Conservation (phyloP, 2,888 invertebrate genomes). For the Diloba caeruleocephala region DNA sequence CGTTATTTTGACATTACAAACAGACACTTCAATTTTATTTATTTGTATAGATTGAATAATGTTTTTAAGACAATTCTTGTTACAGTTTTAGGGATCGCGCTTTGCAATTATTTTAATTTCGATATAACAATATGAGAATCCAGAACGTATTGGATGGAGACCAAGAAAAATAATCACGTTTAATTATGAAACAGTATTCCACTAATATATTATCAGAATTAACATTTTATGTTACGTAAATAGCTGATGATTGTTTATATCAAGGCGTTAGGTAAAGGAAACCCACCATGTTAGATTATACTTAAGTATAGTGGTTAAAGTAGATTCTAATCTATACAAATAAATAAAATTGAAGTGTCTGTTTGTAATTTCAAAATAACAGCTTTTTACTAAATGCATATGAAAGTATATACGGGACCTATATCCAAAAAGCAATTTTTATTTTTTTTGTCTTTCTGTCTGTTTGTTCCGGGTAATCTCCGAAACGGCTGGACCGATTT, state of each 20-base stretch:
- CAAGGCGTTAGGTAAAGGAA: background rate
- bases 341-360: no score
- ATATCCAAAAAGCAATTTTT: no score
- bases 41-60: no score
- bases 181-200: slow-evolving; percentile 29
- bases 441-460: no score
- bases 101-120: slow-evolving; percentile 21
- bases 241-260: slow-evolving; percentile 11
- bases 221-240: slow-evolving; percentile 20
- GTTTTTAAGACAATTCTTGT: no score
- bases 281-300: background rate
- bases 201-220: slow-evolving; percentile 9
- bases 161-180: slow-evolving; percentile 42
- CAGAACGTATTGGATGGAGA: slow-evolving; percentile 41
- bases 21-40: no score
- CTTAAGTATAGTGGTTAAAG: background rate
- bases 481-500: no score
- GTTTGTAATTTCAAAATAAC: no score
- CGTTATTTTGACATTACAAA: no score
- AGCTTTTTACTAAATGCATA: no score
- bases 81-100: background rate
- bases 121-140: slow-evolving; percentile 18
- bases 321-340: background rate
- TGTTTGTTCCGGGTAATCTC: no score
- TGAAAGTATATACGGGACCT: no score